Evolutionary conservation across 64 coral and sea anemone genomes (phyloP), one percentile per base, ranked within the genome.

Genomic region (Montipora sp.): DNA sequence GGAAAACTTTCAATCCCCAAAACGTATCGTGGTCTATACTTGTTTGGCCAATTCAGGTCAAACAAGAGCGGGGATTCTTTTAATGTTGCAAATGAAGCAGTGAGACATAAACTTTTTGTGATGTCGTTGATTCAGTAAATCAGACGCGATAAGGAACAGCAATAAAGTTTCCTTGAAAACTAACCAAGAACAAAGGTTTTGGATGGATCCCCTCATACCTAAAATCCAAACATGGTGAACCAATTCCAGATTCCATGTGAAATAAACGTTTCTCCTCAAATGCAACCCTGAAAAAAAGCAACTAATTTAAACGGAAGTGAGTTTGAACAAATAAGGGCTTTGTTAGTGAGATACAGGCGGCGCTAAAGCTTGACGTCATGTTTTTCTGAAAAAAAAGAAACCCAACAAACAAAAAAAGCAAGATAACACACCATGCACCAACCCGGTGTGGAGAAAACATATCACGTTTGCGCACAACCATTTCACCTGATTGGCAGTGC

Each of bases 151-250:
- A 10, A 10, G 51, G 51, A 55, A 55, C 5, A 10, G 51, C 51
- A 55, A 4, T 1, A 55, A 55, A 10, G 51, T 55, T 63, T 19
- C 14, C 60, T 63, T 15, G 15, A 63, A 63, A 63, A 63, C 0
- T 12, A 63, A 63, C 9, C 14, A 11, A 12, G 60, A 16, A 19
- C 60, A 63, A 12, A 63, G 60, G 11, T 3, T 80, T 16, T 10
- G 19, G 13, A n/a, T 3, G 21, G 23, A 75, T 88, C 23, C 36
- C 36, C 8, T 80, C 80, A 15, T 61, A 98, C 90, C 91, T 95
- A 22, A 91, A 88, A 89, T 99, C 98, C 50, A 99, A 81, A 87
- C 98, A 99, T 7, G 94, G 94, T 7, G 98, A 99, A 51, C 92
- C 88, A n/a, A 87, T 89, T 78, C 98, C 98, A 36, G 98, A 96